Evolutionary conservation across 2,888 invertebrate genomes (phyloP).

Genomic region (Cerceris rybyensis): DNA sequence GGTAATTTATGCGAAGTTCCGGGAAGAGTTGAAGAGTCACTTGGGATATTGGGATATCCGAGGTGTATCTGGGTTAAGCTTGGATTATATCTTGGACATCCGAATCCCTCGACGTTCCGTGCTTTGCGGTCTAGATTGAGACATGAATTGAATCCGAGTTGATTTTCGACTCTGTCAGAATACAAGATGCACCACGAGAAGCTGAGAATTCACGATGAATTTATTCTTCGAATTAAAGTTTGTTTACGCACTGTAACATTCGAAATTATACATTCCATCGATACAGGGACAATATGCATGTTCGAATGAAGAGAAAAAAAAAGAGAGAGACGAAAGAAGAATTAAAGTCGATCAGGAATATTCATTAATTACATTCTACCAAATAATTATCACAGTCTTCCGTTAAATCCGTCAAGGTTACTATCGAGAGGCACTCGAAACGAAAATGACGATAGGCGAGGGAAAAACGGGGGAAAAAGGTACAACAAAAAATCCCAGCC

Average conservation of each 20-base stretch:
- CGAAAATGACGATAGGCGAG: neutral
- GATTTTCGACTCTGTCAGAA: neutral
- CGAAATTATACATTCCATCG: neutral
- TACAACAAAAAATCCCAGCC: neutral
- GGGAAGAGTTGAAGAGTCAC: neutral
- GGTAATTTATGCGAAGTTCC: conserved; percentile 3
- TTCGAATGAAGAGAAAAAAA: neutral
- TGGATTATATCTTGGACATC: conserved; percentile 30
- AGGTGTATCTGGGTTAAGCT: conserved; percentile 35
- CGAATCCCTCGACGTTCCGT: neutral
- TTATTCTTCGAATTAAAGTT: neutral
- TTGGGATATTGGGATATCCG: conserved; percentile 10
- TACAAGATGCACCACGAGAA: neutral
- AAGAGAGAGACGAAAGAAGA: neutral
- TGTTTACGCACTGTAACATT: neutral
- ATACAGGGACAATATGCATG: neutral
- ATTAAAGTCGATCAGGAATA: no score
- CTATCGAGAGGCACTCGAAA: conserved; percentile 3
- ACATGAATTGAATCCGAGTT: conserved; percentile 7
- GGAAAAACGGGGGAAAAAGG: neutral
- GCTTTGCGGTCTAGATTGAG: conserved; percentile 27
- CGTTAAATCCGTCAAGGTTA: neutral
- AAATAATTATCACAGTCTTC: no score
- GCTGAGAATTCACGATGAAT: neutral
- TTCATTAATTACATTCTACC: no score